Base-by-base conservation (phyloP, 2,113 vertebrate genomes). In the Oryzias celebensis region DNA sequence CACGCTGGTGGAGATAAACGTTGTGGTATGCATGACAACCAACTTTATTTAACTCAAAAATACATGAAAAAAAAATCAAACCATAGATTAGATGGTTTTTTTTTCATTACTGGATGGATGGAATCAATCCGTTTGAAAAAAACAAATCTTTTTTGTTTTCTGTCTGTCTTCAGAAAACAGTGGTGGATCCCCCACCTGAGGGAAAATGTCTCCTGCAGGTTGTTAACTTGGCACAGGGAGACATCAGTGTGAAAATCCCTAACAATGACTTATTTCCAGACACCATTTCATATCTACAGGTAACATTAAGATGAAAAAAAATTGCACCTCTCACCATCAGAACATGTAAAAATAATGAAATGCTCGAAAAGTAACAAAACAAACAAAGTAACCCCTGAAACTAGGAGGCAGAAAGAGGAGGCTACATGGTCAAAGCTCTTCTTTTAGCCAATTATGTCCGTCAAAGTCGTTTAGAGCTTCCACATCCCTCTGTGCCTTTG, bases 1-100 rank as follows among this genome's bases (percentile, higher is more conserved):
- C 62, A 91, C 96, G 2, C 1, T 93, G 55, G 91, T 99, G 80
- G 96, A 99, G 88, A 36, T 96, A 71, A 93, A 94, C 68, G 93
- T 96, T 55, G 91, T 93, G 87, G 97, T 98, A 88, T 67, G 96
- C 83, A 46, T 36, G 24, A 57, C 14, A 14, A 51, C 1, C 3
- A 49, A 56, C 45, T 20, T 13, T 15, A 7, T 24, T 41, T 6
- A 22, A 22, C 3, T 6, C 1, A 15, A 3, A 44, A 15, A 15
- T 3, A 44, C 1, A 44, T 15, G 13, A 44, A 3, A 15, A 44
- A 44, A 28, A 28, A 28, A 28, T 28, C 1, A 4, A 28, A 28
- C 26, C 26, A 28, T 7, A 28, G 1, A 5, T 1, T 28, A 20
- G 20, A 20, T 20, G 20, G 20, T 20, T 20, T 20, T 20, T 20